phyloP scores from a whole-genome alignment of 2,888 invertebrate genomes.

The Leucophenga montana region DNA sequence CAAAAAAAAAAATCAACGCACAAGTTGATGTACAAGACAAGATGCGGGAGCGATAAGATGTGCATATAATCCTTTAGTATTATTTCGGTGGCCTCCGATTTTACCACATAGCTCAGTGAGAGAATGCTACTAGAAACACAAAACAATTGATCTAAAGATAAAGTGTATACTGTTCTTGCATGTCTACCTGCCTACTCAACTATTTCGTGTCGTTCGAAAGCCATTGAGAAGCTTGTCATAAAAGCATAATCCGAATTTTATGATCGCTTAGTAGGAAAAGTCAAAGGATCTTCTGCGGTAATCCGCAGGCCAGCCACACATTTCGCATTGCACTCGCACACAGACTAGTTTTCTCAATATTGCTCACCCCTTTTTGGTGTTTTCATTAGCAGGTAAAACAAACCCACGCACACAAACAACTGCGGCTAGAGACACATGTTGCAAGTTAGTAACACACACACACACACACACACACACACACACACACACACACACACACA shows the following conservation, averaged over 20 bases:
- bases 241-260: slow-evolving; percentile 64
- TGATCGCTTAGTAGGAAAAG: slow-evolving; percentile 69
- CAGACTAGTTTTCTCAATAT: slow-evolving; percentile 20
- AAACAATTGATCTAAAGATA: too few relatives aligned
- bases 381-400: slow-evolving; percentile 12
- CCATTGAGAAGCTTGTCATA: slow-evolving; percentile 45
- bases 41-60: not conserved
- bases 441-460: slow-evolving; percentile 12
- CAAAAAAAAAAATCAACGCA: too few relatives aligned
- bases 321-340: not conserved
- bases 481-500: not conserved
- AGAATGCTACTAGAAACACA: too few relatives aligned
- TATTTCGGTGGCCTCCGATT: slow-evolving; percentile 44
- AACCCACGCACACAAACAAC: not conserved
- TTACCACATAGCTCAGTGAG: too few relatives aligned
- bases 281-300: slow-evolving; percentile 66
- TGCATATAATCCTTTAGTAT: not conserved
- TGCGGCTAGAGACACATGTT: slow-evolving; percentile 11
- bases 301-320: slow-evolving; percentile 48
- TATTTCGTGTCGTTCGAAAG: not conserved
- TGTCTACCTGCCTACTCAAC: not conserved
- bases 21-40: too few relatives aligned
- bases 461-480: not conserved
- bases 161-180: too few relatives aligned
- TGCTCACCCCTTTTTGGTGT: slow-evolving; percentile 31